Percentiles rank a stretch among this genome's conserved stretches.
Evolutionary conservation across 2,113 vertebrate species (phyloP).

Genomic region (Plecotus auritus): DNA sequence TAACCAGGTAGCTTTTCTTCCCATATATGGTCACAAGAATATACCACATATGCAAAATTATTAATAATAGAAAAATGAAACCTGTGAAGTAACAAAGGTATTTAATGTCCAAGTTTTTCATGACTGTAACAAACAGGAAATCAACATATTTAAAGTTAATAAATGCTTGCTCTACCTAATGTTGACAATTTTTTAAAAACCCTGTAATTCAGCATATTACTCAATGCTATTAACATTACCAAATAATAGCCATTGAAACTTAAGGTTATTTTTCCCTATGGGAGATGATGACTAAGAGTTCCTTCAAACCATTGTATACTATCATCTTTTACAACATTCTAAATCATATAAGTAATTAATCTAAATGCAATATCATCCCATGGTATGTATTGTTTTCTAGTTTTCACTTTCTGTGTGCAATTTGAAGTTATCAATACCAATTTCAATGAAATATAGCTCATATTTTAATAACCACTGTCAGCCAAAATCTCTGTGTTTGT

Average conservation of each 20-base stretch:
- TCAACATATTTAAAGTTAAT: not conserved
- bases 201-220: not conserved
- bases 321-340: not conserved
- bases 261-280: not conserved
- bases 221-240: not conserved
- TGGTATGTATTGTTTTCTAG: not conserved
- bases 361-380: not conserved
- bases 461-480: constrained; percentile 35
- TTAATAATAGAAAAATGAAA: not conserved
- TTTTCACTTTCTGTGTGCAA: constrained; percentile 33
- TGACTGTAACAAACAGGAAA: not conserved
- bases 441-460: constrained; percentile 44
- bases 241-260: not conserved
- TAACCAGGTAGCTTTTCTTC: not conserved
- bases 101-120: not conserved
- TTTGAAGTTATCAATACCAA: constrained; percentile 31
- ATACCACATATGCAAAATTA: not conserved
- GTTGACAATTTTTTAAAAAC: not conserved
- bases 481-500: not conserved
- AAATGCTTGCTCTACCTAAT: not conserved
- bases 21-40: not conserved
- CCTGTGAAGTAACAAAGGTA: not conserved
- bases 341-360: constrained; percentile 40
- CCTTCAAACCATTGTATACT: not conserved
- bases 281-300: not conserved